Conservation (phyloP, 2,113 vertebrate genomes). For the Paracanthobrama guichenoti region DNA sequence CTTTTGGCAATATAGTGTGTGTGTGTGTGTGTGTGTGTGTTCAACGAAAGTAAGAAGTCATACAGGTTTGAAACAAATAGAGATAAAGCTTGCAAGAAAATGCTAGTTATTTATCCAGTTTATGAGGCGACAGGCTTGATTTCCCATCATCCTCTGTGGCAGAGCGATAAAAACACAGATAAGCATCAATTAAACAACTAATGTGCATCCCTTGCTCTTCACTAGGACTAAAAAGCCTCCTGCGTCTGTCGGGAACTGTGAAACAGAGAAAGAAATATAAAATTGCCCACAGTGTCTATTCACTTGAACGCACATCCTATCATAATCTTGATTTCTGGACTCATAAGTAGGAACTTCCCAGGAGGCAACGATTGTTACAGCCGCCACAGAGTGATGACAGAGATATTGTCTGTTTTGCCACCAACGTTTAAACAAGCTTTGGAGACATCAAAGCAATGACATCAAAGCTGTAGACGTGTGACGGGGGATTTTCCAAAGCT, state of each 20-base stretch:
- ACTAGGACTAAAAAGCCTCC: background rate
- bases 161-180: background rate
- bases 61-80: background rate
- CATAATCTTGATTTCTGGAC: background rate
- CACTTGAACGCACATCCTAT: too few relatives aligned
- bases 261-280: background rate
- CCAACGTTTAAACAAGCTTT: constrained; percentile 15
- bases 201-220: constrained; percentile 5
- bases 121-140: constrained; percentile 1
- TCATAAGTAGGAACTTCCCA: background rate
- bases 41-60: background rate
- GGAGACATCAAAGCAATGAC: constrained; percentile 16
- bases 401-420: background rate
- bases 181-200: constrained; percentile 1
- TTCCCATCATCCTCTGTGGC: constrained; percentile 7
- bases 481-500: background rate
- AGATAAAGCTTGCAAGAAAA: background rate
- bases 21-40: background rate
- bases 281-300: background rate
- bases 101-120: background rate
- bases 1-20: too few relatives aligned
- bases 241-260: background rate
- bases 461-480: constrained; percentile 3
- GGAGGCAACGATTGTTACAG: background rate
- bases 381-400: constrained; percentile 6